phyloP scores from a whole-genome alignment of 2,888 invertebrate species.

The Napeogenes sylphis region DNA sequence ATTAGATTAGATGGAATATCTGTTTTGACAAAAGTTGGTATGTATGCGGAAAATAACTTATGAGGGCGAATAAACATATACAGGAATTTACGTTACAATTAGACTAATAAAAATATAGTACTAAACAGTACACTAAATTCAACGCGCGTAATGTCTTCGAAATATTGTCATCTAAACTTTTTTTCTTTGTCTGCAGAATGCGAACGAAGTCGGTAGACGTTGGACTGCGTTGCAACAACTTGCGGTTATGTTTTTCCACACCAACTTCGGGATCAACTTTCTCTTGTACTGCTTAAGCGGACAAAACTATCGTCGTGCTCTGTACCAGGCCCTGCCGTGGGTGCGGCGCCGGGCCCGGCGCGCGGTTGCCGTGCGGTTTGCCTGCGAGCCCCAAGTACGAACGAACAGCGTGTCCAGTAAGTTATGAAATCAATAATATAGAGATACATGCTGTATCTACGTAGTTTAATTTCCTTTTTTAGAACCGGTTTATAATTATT shows the following conservation, averaged over 20 bases:
- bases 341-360: conserved; percentile 33
- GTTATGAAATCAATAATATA: conserved; percentile 22
- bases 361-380: conserved; percentile 27
- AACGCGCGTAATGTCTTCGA: not conserved
- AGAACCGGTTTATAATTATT: too few relatives aligned
- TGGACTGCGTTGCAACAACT: conserved; percentile 80
- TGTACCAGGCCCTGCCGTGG: conserved; percentile 52
- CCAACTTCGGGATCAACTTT: conserved; percentile 91
- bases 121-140: too few relatives aligned
- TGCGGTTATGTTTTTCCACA: conserved; percentile 83
- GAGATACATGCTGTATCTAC: too few relatives aligned
- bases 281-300: conserved; percentile 88
- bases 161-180: not conserved
- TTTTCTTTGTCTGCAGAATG: conserved; percentile 37
- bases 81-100: too few relatives aligned
- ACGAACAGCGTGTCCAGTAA: conserved; percentile 53
- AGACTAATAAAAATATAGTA: too few relatives aligned
- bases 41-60: too few relatives aligned
- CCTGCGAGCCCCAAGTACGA: conserved; percentile 33
- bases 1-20: too few relatives aligned
- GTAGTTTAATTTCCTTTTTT: too few relatives aligned
- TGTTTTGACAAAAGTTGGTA: too few relatives aligned
- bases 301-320: conserved; percentile 84
- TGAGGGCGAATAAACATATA: too few relatives aligned
- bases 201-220: conserved; percentile 48